Evolutionary conservation across 2,888 invertebrate species (phyloP).

Genomic region (Pyrrhia umbra): DNA sequence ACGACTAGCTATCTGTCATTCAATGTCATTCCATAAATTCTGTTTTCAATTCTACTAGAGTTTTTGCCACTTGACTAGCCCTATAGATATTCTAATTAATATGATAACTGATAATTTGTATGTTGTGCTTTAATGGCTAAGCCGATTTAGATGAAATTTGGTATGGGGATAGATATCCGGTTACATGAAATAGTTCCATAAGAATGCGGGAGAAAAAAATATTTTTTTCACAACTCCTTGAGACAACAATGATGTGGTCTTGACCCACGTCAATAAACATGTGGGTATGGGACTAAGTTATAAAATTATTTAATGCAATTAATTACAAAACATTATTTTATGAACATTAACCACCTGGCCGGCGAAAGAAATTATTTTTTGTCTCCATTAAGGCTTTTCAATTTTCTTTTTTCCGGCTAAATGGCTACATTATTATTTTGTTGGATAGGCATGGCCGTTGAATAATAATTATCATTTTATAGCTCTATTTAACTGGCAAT

Average conservation of each 20-base stretch:
- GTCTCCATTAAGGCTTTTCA: slow-evolving; percentile 41
- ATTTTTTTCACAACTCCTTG: background rate
- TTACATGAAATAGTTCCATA: too few relatives aligned
- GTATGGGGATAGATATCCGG: too few relatives aligned
- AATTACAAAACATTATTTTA: slow-evolving; percentile 21
- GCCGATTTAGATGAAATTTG: too few relatives aligned
- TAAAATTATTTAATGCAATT: background rate
- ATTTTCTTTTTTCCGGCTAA: slow-evolving; percentile 44
- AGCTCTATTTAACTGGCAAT: background rate
- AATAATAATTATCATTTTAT: slow-evolving; percentile 41
- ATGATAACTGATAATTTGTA: too few relatives aligned
- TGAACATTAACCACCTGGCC: slow-evolving; percentile 35
- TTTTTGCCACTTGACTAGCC: too few relatives aligned
- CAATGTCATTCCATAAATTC: too few relatives aligned
- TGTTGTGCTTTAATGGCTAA: too few relatives aligned
- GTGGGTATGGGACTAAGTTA: background rate
- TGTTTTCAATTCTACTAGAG: too few relatives aligned
- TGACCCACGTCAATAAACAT: background rate
- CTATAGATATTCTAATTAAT: too few relatives aligned
- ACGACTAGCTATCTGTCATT: too few relatives aligned
- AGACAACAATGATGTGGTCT: background rate
- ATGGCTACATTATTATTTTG: slow-evolving; percentile 32
- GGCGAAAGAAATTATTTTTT: slow-evolving; percentile 32
- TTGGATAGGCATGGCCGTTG: slow-evolving; percentile 24
- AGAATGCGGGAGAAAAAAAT: too few relatives aligned